Percentiles rank a stretch among this genome's conserved stretches.
These are phyloP conservation scores for Drosophila sturtevanti DNA, from an alignment of 1,140 invertebrate genomes.

Conservation along the genomic window DNA sequence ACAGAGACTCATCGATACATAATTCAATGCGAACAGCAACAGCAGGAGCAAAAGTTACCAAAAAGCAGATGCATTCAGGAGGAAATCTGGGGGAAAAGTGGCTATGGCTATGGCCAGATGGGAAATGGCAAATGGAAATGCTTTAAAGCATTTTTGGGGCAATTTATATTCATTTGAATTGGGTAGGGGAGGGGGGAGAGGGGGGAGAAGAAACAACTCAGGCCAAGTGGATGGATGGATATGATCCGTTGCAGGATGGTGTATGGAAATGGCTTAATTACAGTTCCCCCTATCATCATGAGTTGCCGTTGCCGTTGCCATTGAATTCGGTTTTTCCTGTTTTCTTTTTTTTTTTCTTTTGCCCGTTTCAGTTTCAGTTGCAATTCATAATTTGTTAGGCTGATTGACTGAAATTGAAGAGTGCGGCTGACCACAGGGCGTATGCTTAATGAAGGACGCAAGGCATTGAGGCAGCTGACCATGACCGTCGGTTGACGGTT, in stretches of 20 bases:
- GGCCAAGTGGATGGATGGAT: background rate
- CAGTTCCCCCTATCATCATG: background rate
- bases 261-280: background rate
- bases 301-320: background rate
- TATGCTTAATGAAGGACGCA: constrained; percentile 27
- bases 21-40: constrained; percentile 1
- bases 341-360: too few relatives aligned
- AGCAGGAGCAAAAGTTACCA: background rate
- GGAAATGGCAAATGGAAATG: background rate
- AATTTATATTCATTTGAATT: constrained; percentile 1
- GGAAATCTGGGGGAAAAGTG: background rate
- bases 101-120: too few relatives aligned
- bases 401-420: constrained; percentile 40
- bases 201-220: background rate
- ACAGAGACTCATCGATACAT: constrained; percentile 11
- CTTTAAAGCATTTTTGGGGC: constrained; percentile 4
- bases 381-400: constrained; percentile 34
- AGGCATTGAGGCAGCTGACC: background rate
- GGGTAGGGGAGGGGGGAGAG: background rate
- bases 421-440: constrained; percentile 14
- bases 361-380: background rate
- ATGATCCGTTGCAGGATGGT: background rate
- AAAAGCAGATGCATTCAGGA: background rate
- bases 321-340: too few relatives aligned
- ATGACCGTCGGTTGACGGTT: background rate